Conservation (phyloP, 2,113 vertebrate species). For the Casuarius casuarius region DNA sequence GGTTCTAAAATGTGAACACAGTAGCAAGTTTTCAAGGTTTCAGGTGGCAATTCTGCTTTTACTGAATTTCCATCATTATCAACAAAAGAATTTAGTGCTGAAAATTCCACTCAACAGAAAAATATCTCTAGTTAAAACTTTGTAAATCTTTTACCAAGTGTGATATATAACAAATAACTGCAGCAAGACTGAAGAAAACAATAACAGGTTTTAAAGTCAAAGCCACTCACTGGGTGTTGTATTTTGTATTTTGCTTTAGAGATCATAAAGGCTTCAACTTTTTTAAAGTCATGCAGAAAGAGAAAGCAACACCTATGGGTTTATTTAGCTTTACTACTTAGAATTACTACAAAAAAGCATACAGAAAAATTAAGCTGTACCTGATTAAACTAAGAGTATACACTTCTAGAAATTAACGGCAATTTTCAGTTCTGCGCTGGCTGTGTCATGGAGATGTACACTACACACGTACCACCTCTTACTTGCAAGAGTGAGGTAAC, state of each 20-base stretch:
- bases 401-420: not conserved
- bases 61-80: not conserved
- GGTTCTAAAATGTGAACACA: not conserved
- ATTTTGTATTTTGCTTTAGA: not conserved
- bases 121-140: not conserved
- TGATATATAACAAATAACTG: not conserved
- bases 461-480: not conserved
- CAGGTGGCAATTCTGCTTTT: not conserved
- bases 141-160: not conserved
- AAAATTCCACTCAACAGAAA: conserved; percentile 46
- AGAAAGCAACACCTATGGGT: not conserved
- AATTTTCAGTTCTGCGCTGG: not conserved
- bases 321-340: not conserved
- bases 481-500: not conserved
- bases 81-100: not conserved
- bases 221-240: not conserved
- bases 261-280: not conserved
- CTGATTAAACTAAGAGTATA: not conserved
- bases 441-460: not conserved
- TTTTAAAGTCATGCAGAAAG: not conserved
- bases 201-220: not conserved
- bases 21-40: not conserved
- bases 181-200: not conserved
- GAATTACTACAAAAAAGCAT: not conserved
- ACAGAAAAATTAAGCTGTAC: not conserved